A percentile compares a stretch with the other conserved stretches of the same genome.
These are phyloP conservation scores for Tachysurus vachellii DNA, from an alignment of 2,113 vertebrate genomes.

Conservation along the genomic window DNA sequence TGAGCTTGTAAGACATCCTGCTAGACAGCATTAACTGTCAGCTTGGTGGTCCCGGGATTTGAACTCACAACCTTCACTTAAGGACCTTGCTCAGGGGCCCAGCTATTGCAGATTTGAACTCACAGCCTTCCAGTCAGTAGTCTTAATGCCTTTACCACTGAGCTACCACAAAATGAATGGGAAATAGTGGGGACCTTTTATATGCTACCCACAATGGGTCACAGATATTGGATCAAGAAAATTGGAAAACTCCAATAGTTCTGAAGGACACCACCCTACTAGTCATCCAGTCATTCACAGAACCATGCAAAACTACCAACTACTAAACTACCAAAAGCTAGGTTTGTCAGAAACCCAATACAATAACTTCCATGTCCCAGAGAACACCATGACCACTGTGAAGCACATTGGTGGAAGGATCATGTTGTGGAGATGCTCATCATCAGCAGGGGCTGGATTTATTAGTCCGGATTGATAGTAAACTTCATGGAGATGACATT, in stretches of 20 bases:
- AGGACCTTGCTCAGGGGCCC: too few species aligned
- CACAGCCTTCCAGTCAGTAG: too few species aligned
- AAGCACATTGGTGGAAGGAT: not conserved
- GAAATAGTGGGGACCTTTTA: not conserved
- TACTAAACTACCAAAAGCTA: not conserved
- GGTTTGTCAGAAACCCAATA: not conserved
- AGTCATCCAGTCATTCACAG: not conserved
- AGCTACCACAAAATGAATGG: not conserved
- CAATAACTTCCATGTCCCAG: not conserved
- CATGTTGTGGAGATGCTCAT: not conserved
- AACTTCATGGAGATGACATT: not conserved
- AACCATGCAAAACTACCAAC: not conserved
- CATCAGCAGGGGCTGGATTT: not conserved
- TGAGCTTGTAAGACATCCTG: too few species aligned
- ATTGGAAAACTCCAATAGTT: not conserved
- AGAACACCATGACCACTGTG: not conserved
- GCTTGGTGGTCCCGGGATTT: too few species aligned
- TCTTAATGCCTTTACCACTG: too few species aligned
- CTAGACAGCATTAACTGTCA: not conserved
- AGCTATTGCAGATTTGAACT: too few species aligned
- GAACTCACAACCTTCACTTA: too few species aligned
- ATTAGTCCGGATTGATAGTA: not conserved
- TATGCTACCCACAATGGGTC: not conserved
- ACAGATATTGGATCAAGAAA: not conserved
- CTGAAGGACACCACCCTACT: not conserved